Conservation (phyloP, 2,888 invertebrate species). For the Scaptomyza caliginosa region DNA sequence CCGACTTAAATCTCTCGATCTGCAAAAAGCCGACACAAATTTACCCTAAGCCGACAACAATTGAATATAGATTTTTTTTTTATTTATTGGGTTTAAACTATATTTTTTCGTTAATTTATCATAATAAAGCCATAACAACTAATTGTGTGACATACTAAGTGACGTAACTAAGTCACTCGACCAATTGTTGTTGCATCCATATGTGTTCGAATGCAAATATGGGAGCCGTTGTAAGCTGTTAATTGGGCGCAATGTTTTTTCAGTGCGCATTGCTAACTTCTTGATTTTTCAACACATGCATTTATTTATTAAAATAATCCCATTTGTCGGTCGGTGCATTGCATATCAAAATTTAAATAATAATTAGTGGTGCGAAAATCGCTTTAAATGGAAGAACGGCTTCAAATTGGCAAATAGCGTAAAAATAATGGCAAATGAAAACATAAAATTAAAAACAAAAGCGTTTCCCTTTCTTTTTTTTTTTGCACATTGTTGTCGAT, state of each 20-base stretch:
- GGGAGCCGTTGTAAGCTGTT: slow-evolving; percentile 34
- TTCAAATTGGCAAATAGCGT: slow-evolving; percentile 66
- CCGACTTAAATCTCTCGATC: not conserved
- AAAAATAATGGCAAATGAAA: slow-evolving; percentile 68
- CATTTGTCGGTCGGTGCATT: slow-evolving; percentile 54
- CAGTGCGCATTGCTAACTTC: slow-evolving; percentile 46
- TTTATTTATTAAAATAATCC: slow-evolving; percentile 77
- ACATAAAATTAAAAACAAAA: slow-evolving; percentile 69
- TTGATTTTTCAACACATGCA: slow-evolving; percentile 55
- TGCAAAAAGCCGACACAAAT: slow-evolving; percentile 14
- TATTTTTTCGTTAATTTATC: too few relatives aligned
- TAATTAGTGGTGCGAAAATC: slow-evolving; percentile 75
- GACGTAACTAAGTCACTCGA: not conserved
- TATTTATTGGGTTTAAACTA: not conserved
- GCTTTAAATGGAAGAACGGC: slow-evolving; percentile 66
- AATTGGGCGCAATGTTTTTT: slow-evolving; percentile 50
- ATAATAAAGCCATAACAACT: not conserved
- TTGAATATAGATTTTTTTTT: not conserved
- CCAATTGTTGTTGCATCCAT: not conserved
- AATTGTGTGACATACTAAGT: not conserved
- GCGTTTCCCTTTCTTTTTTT: slow-evolving; percentile 14
- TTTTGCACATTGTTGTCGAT: not conserved
- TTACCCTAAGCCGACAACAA: slow-evolving; percentile 19
- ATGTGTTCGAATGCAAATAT: too few relatives aligned
- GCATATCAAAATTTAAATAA: slow-evolving; percentile 74